phyloP scores from a whole-genome alignment of 92 coral and sea anemone genomes.

The Porites cylindrica region DNA sequence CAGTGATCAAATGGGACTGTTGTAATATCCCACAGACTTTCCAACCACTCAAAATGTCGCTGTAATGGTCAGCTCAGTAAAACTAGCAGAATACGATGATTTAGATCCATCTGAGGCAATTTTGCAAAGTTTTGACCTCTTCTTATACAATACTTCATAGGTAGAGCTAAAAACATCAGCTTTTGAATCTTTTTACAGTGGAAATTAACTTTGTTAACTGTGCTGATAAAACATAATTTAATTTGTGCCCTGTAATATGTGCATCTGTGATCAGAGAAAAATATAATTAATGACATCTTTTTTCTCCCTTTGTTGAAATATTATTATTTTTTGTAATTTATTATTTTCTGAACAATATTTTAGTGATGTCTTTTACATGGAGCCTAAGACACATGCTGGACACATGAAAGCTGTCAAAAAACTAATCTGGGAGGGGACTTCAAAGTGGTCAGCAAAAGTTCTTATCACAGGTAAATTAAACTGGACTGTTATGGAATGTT shows the following conservation, averaged over 20 bases:
- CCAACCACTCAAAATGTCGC: too few species aligned
- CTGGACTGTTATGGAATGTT: not conserved
- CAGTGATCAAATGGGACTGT: too few species aligned
- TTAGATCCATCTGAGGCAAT: too few species aligned
- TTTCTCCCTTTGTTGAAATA: not conserved
- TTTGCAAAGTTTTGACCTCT: too few species aligned
- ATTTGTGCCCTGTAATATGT: not conserved
- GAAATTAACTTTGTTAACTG: too few species aligned
- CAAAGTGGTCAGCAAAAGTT: slow-evolving; percentile 98
- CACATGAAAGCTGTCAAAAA: slow-evolving; percentile 88
- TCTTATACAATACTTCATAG: too few species aligned
- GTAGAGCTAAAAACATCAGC: too few species aligned
- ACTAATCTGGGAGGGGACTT: slow-evolving; percentile 95
- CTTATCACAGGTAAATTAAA: slow-evolving; percentile 80
- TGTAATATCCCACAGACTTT: too few species aligned
- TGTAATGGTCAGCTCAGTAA: too few species aligned
- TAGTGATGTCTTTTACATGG: slow-evolving; percentile 97
- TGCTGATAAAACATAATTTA: not conserved
- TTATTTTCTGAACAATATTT: not conserved
- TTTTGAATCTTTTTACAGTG: too few species aligned
- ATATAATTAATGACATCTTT: not conserved
- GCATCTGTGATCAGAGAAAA: too few species aligned
- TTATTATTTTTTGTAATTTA: not conserved
- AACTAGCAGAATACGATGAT: too few species aligned
- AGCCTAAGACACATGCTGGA: slow-evolving; percentile 92